Evolutionary conservation across 2,797 vertebrate genomes (phyloP).

Genomic region (Enteromius thamalakanensis): DNA sequence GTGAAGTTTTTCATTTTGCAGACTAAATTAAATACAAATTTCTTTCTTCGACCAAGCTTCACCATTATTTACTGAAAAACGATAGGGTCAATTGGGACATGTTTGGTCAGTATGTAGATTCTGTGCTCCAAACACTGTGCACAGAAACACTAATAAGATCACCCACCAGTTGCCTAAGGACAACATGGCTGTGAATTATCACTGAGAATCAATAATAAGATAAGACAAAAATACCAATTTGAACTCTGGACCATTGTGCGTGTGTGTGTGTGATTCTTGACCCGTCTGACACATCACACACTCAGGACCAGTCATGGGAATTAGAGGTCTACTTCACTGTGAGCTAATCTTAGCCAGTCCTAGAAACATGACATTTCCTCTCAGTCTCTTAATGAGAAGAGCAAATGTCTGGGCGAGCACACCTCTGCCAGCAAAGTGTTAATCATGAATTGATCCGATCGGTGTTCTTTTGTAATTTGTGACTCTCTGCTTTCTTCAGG

Average conservation of each 20-base stretch:
- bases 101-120: neutral
- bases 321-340: constrained; percentile 9
- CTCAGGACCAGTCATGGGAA: neutral
- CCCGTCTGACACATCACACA: constrained; percentile 4
- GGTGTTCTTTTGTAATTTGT: neutral
- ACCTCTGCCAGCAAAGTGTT: constrained; percentile 25
- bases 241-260: neutral
- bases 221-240: neutral
- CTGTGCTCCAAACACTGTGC: too few relatives aligned
- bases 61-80: neutral
- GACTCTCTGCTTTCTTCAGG: neutral
- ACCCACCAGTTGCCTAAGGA: neutral
- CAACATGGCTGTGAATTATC: neutral
- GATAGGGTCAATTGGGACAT: neutral
- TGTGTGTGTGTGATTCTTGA: constrained; percentile 5
- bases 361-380: constrained; percentile 26
- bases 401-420: constrained; percentile 13
- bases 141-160: neutral
- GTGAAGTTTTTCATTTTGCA: too few relatives aligned
- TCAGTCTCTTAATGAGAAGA: constrained; percentile 28
- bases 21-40: neutral
- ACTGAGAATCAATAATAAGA: neutral
- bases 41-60: neutral
- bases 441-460: neutral
- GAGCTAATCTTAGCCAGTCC: constrained; percentile 1